phyloP scores from a whole-genome alignment of 2,888 invertebrate genomes.

The Tethea ocularis region DNA sequence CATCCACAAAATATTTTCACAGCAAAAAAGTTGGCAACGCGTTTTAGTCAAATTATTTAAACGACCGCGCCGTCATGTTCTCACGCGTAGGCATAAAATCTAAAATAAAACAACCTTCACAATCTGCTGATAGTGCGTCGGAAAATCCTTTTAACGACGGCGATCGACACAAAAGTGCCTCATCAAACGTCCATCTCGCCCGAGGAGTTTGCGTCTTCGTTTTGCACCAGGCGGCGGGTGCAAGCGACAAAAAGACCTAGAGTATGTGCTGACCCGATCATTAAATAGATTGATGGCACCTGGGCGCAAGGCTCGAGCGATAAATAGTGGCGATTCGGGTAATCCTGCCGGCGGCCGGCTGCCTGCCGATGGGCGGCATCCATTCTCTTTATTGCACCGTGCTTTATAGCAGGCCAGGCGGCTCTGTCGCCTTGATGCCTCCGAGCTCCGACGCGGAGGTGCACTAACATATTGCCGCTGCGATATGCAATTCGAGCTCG shows the following conservation, averaged over 20 bases:
- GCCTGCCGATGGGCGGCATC: slow-evolving; percentile 80
- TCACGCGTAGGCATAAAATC: slow-evolving; percentile 4
- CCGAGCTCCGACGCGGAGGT: slow-evolving; percentile 51
- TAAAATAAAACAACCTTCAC: slow-evolving; percentile 26
- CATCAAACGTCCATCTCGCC: slow-evolving; percentile 82
- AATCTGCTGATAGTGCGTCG: slow-evolving; percentile 62
- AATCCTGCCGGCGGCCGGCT: slow-evolving; percentile 76
- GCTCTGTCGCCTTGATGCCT: slow-evolving; percentile 73
- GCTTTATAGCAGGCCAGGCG: slow-evolving; percentile 74
- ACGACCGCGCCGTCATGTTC: slow-evolving; percentile 1
- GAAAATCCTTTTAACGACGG: slow-evolving; percentile 72
- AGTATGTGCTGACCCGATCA: slow-evolving; percentile 83
- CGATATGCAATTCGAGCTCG: slow-evolving; percentile 37
- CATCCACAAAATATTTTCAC: not conserved
- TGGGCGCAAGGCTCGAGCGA: slow-evolving; percentile 81
- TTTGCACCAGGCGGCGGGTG: slow-evolving; percentile 62
- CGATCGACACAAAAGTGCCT: slow-evolving; percentile 80
- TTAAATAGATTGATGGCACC: slow-evolving; percentile 84
- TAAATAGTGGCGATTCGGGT: slow-evolving; percentile 84
- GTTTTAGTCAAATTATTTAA: not conserved
- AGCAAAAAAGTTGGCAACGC: not conserved
- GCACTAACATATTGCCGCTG: slow-evolving; percentile 71
- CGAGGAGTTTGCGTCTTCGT: slow-evolving; percentile 63
- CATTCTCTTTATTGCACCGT: slow-evolving; percentile 83
- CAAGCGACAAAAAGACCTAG: slow-evolving; percentile 74